Evolutionary conservation across 2,888 invertebrate genomes (phyloP).

Genomic region (Heliconius sara): DNA sequence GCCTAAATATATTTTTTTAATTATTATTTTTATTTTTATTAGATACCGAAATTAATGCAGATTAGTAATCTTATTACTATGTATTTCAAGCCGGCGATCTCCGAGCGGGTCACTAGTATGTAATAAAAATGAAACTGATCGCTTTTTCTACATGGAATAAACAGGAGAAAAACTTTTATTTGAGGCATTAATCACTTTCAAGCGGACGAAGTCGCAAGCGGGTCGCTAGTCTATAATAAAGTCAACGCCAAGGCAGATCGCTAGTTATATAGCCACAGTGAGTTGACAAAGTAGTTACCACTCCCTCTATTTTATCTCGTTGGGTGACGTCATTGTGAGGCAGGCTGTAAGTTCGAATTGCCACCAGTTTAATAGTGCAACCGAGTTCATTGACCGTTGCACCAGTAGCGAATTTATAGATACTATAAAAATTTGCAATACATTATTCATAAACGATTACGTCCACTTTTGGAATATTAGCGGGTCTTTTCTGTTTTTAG

Average conservation of each 20-base stretch:
- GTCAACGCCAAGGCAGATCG: neutral
- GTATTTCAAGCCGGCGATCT: too few species aligned
- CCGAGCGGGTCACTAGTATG: too few species aligned
- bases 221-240: neutral
- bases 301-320: slow-evolving; percentile 21
- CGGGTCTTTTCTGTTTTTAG: neutral
- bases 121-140: too few species aligned
- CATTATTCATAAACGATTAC: slow-evolving; percentile 1
- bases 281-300: slow-evolving; percentile 18
- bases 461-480: slow-evolving; percentile 3
- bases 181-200: too few species aligned
- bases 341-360: slow-evolving; percentile 20
- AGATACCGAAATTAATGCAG: too few species aligned
- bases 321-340: slow-evolving; percentile 19
- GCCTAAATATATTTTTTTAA: too few species aligned
- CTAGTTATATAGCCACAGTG: neutral
- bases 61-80: too few species aligned
- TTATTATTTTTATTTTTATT: too few species aligned
- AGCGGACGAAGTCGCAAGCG: too few species aligned
- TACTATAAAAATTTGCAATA: slow-evolving; percentile 18
- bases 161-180: too few species aligned
- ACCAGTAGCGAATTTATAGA: slow-evolving; percentile 16
- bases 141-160: too few species aligned
- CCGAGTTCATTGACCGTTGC: slow-evolving; percentile 32
- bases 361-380: slow-evolving; percentile 23